A percentile compares a stretch with the other conserved stretches of the same genome.
Conservation (phyloP, 2,797 vertebrate genomes). For the Furcifer pardalis region DNA sequence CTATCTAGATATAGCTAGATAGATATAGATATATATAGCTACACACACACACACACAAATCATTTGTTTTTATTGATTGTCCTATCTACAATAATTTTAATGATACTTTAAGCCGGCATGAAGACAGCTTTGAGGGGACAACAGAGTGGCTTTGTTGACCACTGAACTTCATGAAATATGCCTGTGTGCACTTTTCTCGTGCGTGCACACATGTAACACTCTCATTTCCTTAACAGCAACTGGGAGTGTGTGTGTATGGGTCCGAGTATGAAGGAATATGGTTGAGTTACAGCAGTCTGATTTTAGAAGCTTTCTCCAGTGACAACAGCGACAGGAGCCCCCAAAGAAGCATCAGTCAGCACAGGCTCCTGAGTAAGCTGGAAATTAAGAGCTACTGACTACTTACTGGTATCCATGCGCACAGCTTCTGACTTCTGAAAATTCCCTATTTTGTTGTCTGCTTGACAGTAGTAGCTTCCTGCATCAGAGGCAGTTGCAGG, state of each 20-base stretch:
- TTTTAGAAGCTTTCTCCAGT: background rate
- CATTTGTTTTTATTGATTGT: no score
- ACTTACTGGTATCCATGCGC: slow-evolving; percentile 82
- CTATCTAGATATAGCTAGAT: no score
- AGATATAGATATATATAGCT: no score
- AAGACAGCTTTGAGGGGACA: background rate
- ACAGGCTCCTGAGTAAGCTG: no score
- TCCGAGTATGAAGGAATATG: background rate
- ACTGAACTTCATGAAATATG: background rate
- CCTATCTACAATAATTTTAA: no score
- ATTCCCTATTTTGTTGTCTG: slow-evolving; percentile 74
- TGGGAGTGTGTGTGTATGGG: no score
- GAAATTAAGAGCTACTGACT: accelerated
- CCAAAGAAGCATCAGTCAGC: background rate
- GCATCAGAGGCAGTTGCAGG: slow-evolving; percentile 64
- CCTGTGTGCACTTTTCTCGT: background rate
- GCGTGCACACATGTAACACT: background rate
- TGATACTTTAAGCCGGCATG: no score
- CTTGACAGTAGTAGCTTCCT: slow-evolving; percentile 83
- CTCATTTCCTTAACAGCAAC: background rate
- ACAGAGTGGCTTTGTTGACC: background rate
- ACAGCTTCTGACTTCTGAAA: slow-evolving; percentile 63
- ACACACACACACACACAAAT: no score
- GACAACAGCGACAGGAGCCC: background rate
- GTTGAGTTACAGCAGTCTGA: background rate